A percentile compares a stretch with the other conserved stretches of the same genome.
Evolutionary conservation across 2,888 invertebrate species (phyloP).

Genomic region (Rhagonycha fulva): DNA sequence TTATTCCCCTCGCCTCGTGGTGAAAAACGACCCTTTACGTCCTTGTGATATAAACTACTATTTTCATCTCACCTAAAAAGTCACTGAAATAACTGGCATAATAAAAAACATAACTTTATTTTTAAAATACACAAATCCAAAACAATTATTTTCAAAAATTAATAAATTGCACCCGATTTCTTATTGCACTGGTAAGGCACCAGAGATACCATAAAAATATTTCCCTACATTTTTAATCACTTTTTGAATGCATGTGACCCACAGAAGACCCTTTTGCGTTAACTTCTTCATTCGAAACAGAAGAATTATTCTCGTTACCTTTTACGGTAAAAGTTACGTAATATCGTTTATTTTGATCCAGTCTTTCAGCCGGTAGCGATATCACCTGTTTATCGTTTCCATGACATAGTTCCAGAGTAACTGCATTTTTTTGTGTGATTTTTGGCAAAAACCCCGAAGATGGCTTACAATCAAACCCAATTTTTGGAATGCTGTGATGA

Average conservation of each 20-base stretch:
- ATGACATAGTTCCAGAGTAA: slow-evolving; percentile 81
- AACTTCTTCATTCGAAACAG: slow-evolving; percentile 43
- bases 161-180: neutral
- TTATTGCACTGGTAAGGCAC: neutral
- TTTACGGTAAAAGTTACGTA: slow-evolving; percentile 92
- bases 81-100: neutral
- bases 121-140: neutral
- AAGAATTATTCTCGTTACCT: slow-evolving; percentile 65
- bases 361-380: slow-evolving; percentile 82
- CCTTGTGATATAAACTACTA: too few relatives aligned
- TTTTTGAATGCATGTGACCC: slow-evolving; percentile 55
- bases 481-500: slow-evolving; percentile 79
- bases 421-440: slow-evolving; percentile 61
- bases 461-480: slow-evolving; percentile 58
- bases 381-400: slow-evolving; percentile 85
- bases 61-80: neutral
- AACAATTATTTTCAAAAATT: neutral
- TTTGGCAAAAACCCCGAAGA: slow-evolving; percentile 66
- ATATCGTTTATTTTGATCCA: slow-evolving; percentile 88
- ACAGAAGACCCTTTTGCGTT: slow-evolving; percentile 31
- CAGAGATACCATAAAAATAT: neutral
- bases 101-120: slow-evolving; percentile 7
- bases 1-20: too few relatives aligned
- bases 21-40: too few relatives aligned
- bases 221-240: slow-evolving; percentile 39